These are phyloP conservation scores for Pteruthius melanotis DNA, from an alignment of 2,113 vertebrate species.

Conservation along the genomic window DNA sequence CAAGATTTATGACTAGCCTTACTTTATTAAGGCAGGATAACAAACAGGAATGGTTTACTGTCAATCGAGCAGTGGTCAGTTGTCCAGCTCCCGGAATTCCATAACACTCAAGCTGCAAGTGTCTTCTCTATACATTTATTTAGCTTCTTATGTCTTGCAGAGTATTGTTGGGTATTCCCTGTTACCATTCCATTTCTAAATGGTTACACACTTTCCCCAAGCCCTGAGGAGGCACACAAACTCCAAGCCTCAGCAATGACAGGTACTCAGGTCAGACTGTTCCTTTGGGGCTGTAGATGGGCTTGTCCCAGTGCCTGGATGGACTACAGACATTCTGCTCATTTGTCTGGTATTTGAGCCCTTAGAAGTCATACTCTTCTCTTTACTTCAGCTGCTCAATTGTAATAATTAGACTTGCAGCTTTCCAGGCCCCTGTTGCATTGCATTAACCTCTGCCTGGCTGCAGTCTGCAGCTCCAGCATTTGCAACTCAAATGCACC, in stretches of 20 bases:
- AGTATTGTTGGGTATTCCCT: not conserved
- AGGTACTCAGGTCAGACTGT: not conserved
- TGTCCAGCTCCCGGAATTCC: not conserved
- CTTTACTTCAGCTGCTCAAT: not conserved
- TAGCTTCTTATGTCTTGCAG: not conserved
- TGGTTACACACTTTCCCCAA: not conserved
- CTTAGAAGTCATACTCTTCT: not conserved
- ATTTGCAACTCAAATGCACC: conserved; percentile 50
- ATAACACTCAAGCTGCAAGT: not conserved
- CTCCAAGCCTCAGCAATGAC: not conserved
- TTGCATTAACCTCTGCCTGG: conserved; percentile 34
- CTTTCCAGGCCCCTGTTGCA: conserved; percentile 29
- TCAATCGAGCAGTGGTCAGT: not conserved
- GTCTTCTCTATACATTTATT: not conserved
- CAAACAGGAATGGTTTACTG: not conserved
- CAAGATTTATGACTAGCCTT: not conserved
- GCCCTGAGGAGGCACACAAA: not conserved
- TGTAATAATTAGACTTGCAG: conserved; percentile 55
- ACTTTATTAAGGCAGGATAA: not conserved
- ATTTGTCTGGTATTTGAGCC: not conserved
- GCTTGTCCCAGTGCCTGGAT: not conserved
- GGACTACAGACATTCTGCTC: not conserved
- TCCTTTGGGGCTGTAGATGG: not conserved
- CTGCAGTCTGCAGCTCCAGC: not conserved
- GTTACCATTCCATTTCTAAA: not conserved